Base-by-base conservation (phyloP, 2,888 invertebrate species). In the Cepaea hortensis region DNA sequence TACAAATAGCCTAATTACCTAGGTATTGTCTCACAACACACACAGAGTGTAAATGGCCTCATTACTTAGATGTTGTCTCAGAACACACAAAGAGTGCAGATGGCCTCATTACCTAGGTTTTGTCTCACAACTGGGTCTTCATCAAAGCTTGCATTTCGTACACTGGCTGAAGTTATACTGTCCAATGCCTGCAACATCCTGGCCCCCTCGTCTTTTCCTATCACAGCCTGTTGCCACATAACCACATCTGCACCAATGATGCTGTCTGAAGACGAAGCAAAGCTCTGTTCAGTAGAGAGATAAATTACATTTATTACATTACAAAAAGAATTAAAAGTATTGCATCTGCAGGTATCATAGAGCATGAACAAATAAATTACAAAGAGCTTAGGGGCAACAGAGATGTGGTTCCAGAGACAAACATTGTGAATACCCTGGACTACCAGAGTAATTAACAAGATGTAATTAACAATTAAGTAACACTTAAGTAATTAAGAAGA, bases 201-300 rank as follows among this genome's bases (percentile, higher is more conserved):
- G 4, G 18, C 76, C 20, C 9, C 48, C 46, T 75, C 76, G 3
- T 55, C 20, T 20, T 3, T 20, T 6, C 50, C 76, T n/a, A 5
- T 55, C 9, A 6, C 4, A 20, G 55, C 76, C 55, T 50, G 18
- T 20, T 50, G 20, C 76, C 76, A 76, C n/a, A 55, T n/a, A 9
- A 3, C 3, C 18, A 5, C 50, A 55, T 76, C 50, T 50, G 76
- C 76, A 76, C n/a, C 55, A 76, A 76, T 55, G 5, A 76, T 18
- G n/a, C 3, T 20, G n/a, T 76, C 76, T 7, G n/a, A 15, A 76
- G 55, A 11, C 50, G 55, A 76, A 4, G 55, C 76, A 76, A 76
- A 76, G 55, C n/a, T 76, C 76, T 75, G 15, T 55, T 76, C 9
- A 76, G n/a, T n/a, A 20, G n/a, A 55, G n/a, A 50, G n/a, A 76